Base-by-base conservation (phyloP, 2,888 invertebrate genomes). In the Caenorhabditis zanzibari region DNA sequence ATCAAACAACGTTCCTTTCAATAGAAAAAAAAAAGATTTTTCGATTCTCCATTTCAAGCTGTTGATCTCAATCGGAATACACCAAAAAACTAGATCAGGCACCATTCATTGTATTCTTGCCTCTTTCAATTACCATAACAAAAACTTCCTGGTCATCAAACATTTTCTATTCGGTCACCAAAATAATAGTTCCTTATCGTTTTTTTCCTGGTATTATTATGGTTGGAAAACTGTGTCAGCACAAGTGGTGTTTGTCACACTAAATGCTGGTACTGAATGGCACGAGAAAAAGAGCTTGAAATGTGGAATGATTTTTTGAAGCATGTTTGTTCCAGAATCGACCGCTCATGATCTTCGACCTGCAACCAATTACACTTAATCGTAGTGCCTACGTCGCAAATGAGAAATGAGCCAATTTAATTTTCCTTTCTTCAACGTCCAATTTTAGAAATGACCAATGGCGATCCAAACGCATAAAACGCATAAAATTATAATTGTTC, bases 401-500 rank as follows among this genome's bases (percentile, higher is more conserved):
- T 63, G 22, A 38, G 38, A 54, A 26, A 54, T 19, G 77, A 69
- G 77, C 77, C 69, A 61, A 68, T 61, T 76, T 59, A 10, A 32
- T 58, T 22, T 28, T 16, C 28, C 32, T 38, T 47, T n/a, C 6
- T 47, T 26, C 28, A 24, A 12, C 24, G 19, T 56, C 14, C 49
- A 49, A 44, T 47, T 49, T 38, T 28, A n/a, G 19, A 22, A 64
- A 38, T 59, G 68, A 38, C 52, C 63, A 41, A 41, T 59, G 59
- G 41, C 59, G 12, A 61, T 69, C 28, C 4, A 49, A 26, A 56
- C 35, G 47, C 66, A 76, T 64, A 32, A 76, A 56, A 66, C 26
- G 68, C 52, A 76, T 66, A 52, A 68, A 76, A 59, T 77, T 71
- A 77, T 77, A 71, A 77, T 77, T 77, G 77, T 47, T 69, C 12